Evolutionary conservation across 2,888 invertebrate species (phyloP).

Genomic region (Poecilobothrus nobilitatus): DNA sequence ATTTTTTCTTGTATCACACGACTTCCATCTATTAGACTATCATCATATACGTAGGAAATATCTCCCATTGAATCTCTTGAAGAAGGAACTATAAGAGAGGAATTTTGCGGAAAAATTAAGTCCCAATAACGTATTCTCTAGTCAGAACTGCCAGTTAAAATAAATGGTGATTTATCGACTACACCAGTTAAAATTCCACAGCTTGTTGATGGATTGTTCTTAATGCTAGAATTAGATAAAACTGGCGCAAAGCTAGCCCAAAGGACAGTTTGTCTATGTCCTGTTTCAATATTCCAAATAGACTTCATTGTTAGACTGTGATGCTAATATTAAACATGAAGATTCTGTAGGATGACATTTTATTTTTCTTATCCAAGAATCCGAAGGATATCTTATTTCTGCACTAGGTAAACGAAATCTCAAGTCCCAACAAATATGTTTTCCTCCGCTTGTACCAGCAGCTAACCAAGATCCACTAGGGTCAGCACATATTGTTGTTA

Average conservation of each 20-base stretch:
- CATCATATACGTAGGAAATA: conserved; percentile 61
- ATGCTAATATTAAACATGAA: conserved; percentile 69
- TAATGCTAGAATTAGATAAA: conserved; percentile 55
- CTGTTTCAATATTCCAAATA: conserved; percentile 80
- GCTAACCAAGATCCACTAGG: conserved; percentile 74
- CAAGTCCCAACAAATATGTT: conserved; percentile 85
- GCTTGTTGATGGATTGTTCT: conserved; percentile 59
- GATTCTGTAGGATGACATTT: conserved; percentile 64
- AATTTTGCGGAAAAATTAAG: conserved; percentile 67
- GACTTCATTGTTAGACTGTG: conserved; percentile 81
- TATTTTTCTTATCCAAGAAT: conserved; percentile 58
- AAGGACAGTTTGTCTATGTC: conserved; percentile 64
- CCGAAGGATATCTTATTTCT: conserved; percentile 42
- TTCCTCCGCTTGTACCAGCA: conserved; percentile 80
- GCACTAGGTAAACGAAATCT: conserved; percentile 80
- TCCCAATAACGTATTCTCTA: conserved; percentile 88
- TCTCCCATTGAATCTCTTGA: conserved; percentile 56
- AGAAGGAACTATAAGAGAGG: conserved; percentile 68
- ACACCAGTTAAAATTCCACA: conserved; percentile 69
- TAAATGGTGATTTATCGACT: conserved; percentile 60
- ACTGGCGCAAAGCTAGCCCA: conserved; percentile 76
- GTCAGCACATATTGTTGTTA: conserved; percentile 72
- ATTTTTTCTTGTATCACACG: conserved; percentile 70
- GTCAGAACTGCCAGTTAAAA: conserved; percentile 83
- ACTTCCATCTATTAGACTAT: conserved; percentile 79